Conservation (phyloP, 1,140 invertebrate species). For the Andrena cerasifolii region DNA sequence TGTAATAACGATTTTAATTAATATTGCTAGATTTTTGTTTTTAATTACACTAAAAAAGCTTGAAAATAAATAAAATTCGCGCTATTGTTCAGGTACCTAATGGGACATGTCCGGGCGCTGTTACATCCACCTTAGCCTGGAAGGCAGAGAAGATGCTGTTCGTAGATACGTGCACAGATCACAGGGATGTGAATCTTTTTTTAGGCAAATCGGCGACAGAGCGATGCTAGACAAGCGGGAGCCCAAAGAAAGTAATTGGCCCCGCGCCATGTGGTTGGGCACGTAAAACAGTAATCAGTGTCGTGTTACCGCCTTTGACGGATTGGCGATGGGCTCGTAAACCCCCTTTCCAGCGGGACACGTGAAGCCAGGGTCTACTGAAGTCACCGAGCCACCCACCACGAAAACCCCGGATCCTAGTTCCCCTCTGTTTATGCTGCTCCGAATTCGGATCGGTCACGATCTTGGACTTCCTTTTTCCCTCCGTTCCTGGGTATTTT, state of each 20-base stretch:
- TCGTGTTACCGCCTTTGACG: constrained; percentile 68
- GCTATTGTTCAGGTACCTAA: too few relatives aligned
- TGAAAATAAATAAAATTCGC: too few relatives aligned
- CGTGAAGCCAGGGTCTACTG: constrained; percentile 61
- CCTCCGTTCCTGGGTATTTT: neutral
- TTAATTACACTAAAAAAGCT: too few relatives aligned
- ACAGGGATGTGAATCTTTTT: neutral
- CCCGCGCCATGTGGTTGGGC: constrained; percentile 31
- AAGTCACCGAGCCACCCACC: constrained; percentile 64
- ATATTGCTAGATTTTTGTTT: too few relatives aligned
- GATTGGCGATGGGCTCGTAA: constrained; percentile 66
- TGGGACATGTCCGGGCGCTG: too few relatives aligned
- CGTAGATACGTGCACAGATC: too few relatives aligned
- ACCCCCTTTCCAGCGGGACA: constrained; percentile 53
- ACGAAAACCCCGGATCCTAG: constrained; percentile 21
- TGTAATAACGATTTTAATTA: too few relatives aligned
- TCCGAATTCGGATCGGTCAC: constrained; percentile 9
- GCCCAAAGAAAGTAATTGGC: constrained; percentile 45
- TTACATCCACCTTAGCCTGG: too few relatives aligned
- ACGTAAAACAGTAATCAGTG: constrained; percentile 64
- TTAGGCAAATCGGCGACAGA: neutral
- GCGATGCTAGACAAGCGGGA: constrained; percentile 18
- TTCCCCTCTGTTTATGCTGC: constrained; percentile 34
- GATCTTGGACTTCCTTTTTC: neutral
- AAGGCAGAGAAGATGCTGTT: too few relatives aligned